Percentiles rank a stretch among this genome's conserved stretches.
phyloP scores from a whole-genome alignment of 2,113 vertebrate genomes.

The Anser cygnoides region DNA sequence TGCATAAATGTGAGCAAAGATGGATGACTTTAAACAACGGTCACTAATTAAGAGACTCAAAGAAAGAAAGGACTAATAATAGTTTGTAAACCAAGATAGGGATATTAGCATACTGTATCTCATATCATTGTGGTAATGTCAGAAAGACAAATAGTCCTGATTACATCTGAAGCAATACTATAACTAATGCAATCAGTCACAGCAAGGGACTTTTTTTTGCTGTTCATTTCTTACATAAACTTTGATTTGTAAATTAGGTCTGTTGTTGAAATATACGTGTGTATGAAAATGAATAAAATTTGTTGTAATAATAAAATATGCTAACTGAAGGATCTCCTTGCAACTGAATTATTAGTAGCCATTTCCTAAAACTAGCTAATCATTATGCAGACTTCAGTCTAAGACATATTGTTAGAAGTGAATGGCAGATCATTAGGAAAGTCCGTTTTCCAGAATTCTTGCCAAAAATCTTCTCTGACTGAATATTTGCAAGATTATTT shows the following conservation, averaged over 20 bases:
- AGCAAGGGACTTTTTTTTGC: constrained; percentile 11
- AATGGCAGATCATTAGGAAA: neutral
- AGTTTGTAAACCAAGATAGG: constrained; percentile 60
- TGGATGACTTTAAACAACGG: constrained; percentile 67
- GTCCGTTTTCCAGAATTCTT: constrained; percentile 14
- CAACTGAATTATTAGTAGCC: neutral
- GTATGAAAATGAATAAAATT: constrained; percentile 49
- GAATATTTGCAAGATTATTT: neutral
- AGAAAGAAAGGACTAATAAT: constrained; percentile 74
- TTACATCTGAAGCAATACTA: constrained; percentile 73
- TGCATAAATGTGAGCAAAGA: constrained; percentile 73
- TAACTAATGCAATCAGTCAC: constrained; percentile 73
- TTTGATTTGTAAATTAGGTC: constrained; percentile 56
- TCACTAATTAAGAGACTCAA: constrained; percentile 74
- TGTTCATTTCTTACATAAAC: constrained; percentile 43
- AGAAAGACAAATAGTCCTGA: constrained; percentile 77
- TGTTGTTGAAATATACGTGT: constrained; percentile 56
- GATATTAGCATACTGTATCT: constrained; percentile 72
- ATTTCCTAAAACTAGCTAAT: constrained; percentile 48
- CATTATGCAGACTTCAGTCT: neutral
- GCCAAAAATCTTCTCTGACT: neutral
- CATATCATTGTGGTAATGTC: constrained; percentile 56
- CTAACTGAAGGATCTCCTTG: constrained; percentile 3
- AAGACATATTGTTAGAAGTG: neutral
- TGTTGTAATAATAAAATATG: constrained; percentile 12